Conservation (phyloP, 1,140 invertebrate species). For the Wasmannia auropunctata region DNA sequence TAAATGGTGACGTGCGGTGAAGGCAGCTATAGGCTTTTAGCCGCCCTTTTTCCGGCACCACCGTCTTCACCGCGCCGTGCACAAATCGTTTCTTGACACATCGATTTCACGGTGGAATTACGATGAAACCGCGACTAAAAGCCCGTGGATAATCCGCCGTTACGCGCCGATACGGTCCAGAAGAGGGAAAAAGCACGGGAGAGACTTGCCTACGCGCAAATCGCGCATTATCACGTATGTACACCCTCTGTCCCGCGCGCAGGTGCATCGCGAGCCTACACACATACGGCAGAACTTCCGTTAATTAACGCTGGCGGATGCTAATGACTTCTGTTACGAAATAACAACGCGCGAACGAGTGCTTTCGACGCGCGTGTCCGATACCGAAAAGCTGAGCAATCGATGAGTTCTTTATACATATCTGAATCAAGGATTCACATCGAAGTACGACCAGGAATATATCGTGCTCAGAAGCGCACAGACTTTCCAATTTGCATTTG, state of each 20-base stretch:
- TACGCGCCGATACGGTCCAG: conserved; percentile 65
- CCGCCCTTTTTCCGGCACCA: background rate
- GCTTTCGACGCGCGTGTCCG: conserved; percentile 56
- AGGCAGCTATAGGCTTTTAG: background rate
- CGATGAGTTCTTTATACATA: background rate
- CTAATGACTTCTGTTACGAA: conserved; percentile 74
- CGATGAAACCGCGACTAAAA: conserved; percentile 78
- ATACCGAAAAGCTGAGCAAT: conserved; percentile 47
- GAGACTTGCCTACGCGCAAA: conserved; percentile 57
- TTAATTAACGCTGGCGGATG: conserved; percentile 72
- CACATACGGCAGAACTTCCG: conserved; percentile 70
- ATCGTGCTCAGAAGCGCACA: too few relatives aligned
- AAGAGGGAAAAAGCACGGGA: conserved; percentile 67
- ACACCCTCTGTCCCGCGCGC: conserved; percentile 15
- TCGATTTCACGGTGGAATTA: conserved; percentile 81
- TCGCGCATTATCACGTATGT: conserved; percentile 71
- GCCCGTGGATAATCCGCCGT: conserved; percentile 80
- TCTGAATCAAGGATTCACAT: background rate
- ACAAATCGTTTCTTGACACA: conserved; percentile 52
- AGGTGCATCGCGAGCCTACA: conserved; percentile 62
- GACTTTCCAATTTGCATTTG: background rate
- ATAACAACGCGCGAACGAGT: conserved; percentile 67
- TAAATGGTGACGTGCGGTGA: background rate
- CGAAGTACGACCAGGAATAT: background rate
- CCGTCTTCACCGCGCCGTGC: conserved; percentile 13